phyloP scores from a whole-genome alignment of 1,140 invertebrate species.

The Drosophila azteca region DNA sequence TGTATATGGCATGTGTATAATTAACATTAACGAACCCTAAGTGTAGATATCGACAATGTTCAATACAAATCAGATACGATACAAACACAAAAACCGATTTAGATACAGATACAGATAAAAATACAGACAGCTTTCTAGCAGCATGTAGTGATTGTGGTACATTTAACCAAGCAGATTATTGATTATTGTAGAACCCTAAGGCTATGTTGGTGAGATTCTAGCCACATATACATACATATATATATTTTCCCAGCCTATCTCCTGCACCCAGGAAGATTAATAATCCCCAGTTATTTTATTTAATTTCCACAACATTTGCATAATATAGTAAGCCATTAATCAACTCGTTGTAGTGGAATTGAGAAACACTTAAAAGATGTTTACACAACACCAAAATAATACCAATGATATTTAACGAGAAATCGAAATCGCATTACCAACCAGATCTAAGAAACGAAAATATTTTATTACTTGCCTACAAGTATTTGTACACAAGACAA shows the following conservation, averaged over 20 bases:
- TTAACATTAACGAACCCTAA: slow-evolving; percentile 55
- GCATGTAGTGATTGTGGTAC: slow-evolving; percentile 73
- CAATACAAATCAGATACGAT: slow-evolving; percentile 14
- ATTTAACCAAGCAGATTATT: slow-evolving; percentile 55
- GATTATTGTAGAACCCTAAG: slow-evolving; percentile 32
- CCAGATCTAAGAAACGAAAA: slow-evolving; percentile 30
- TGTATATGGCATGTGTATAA: slow-evolving; percentile 53
- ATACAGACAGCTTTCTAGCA: slow-evolving; percentile 73
- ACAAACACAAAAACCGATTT: slow-evolving; percentile 48
- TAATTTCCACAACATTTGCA: neutral
- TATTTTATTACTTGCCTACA: slow-evolving; percentile 79
- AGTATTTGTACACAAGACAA: slow-evolving; percentile 77
- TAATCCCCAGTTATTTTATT: neutral
- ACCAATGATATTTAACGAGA: slow-evolving; percentile 44
- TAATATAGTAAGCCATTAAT: neutral
- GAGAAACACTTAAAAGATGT: slow-evolving; percentile 50
- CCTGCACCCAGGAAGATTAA: neutral
- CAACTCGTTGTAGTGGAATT: slow-evolving; percentile 62
- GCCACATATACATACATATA: too few species aligned
- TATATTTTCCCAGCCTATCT: too few species aligned
- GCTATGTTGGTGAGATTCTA: neutral
- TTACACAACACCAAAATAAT: slow-evolving; percentile 35
- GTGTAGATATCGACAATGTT: slow-evolving; percentile 72
- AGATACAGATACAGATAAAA: slow-evolving; percentile 33
- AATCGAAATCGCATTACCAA: slow-evolving; percentile 42